Evolutionary conservation across 2,888 invertebrate species (phyloP), one percentile per base, ranked within the genome.

Genomic region (Linnaemya vulpina): DNA sequence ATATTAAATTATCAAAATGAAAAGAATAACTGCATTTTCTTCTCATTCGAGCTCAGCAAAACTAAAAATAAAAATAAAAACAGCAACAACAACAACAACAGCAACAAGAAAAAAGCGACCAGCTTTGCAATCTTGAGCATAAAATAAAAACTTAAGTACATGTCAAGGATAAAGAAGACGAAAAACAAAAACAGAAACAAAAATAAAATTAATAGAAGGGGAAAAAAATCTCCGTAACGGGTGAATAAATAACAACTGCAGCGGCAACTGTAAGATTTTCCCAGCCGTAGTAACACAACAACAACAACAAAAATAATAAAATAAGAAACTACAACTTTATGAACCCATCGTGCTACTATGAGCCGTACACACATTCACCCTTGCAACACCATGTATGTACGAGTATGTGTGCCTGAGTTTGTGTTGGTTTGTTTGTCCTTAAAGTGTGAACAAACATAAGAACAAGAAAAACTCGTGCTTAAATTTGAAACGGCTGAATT

Each of bases 1-100:
- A 83, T 77, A 83, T 83, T 77, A 83, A 77, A 83, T 83, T 73
- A 83, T 83, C 68, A 73, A 65, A 82, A 82, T 76, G 51, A 63
- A 71, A 82, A 71, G 76, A 82, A 77, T 73, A 63, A 58, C 63
- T 82, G 55, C 35, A 70, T 38, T 63, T 30, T 55, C 30, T 53
- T 55, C 30, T 53, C 38, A 13, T n/a, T 35, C 17, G 13, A 43
- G 60, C 68, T 15, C 63, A 70, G 11, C n/a, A 3, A 30, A 30
- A n/a, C n/a, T n/a, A n/a, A n/a, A n/a, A n/a, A n/a, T n/a, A n/a
- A n/a, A n/a, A n/a, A n/a, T n/a, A n/a, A n/a, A n/a, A n/a, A n/a
- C n/a, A n/a, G n/a, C n/a, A n/a, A n/a, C n/a, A n/a, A n/a, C n/a
- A n/a, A n/a, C n/a, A n/a, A n/a, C n/a, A n/a, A n/a, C 7, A 38